Conservation (phyloP, 2,113 vertebrate genomes). For the Rhineura floridana region DNA sequence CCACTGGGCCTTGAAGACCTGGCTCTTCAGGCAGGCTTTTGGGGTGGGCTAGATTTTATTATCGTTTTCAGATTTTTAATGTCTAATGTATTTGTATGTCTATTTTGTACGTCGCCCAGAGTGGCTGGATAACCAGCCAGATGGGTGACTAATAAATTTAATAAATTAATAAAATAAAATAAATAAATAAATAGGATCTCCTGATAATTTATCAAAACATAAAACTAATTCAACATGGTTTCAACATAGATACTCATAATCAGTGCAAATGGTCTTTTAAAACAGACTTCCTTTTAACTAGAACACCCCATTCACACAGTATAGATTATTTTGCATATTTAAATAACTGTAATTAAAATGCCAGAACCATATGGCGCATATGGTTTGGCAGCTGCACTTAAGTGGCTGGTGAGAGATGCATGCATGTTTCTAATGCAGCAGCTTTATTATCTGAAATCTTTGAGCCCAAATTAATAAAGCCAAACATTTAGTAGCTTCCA, state of each 20-base stretch:
- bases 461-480: slow-evolving; percentile 19
- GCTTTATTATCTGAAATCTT: slow-evolving; percentile 29
- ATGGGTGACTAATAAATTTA: too few relatives aligned
- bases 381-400: slow-evolving; percentile 1
- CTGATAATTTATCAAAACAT: slow-evolving; percentile 20
- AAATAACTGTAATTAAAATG: slow-evolving; percentile 6
- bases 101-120: too few relatives aligned
- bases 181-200: too few relatives aligned
- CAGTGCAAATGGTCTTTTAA: background rate
- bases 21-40: too few relatives aligned
- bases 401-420: background rate
- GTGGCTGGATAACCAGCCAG: too few relatives aligned
- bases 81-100: too few relatives aligned
- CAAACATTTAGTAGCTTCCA: slow-evolving; percentile 9
- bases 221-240: background rate
- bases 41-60: too few relatives aligned
- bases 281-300: slow-evolving; percentile 17
- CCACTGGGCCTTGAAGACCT: too few relatives aligned
- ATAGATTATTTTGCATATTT: slow-evolving; percentile 42
- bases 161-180: too few relatives aligned
- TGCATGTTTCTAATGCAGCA: slow-evolving; percentile 19
- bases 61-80: too few relatives aligned
- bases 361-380: slow-evolving; percentile 32
- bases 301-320: slow-evolving; percentile 30
- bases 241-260: background rate